phyloP scores from a whole-genome alignment of 1,140 invertebrate species.

The Caenorhabditis elegans region WBcel235 BX284602.5:10951001-10951500 shows the following conservation, averaged over 20 bases:
- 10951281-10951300: neutral
- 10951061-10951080: constrained; percentile 50
- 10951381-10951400: constrained; percentile 28
- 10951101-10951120: constrained; percentile 59
- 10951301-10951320: neutral
- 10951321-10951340: neutral
- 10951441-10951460: neutral
- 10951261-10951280: neutral
- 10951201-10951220: constrained; percentile 7
- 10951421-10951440: constrained; percentile 3
- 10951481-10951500: neutral
- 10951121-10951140: constrained; percentile 53
- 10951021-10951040: no score
- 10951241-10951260: constrained; percentile 7
- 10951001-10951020: no score
- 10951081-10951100: constrained; percentile 61
- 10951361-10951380: neutral
- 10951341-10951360: neutral
- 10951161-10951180: constrained; percentile 42
- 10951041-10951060: no score
- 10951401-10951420: no score
- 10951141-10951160: constrained; percentile 54
- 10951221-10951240: constrained; percentile 36
- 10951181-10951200: neutral
- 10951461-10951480: neutral